Conservation (phyloP, 2,888 invertebrate species). For the Notocelia uddmanniana region DNA sequence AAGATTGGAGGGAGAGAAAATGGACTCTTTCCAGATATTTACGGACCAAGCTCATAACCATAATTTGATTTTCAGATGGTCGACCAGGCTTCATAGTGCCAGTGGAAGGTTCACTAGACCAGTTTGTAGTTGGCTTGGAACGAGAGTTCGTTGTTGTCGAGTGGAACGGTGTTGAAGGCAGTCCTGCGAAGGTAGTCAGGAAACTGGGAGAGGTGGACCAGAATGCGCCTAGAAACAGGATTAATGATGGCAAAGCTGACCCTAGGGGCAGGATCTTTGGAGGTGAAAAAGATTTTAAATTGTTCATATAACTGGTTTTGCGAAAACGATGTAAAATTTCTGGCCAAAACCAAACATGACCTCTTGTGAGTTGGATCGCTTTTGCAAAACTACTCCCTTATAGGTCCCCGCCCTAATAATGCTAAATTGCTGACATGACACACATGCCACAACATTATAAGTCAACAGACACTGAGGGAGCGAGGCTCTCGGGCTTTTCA, state of each 20-base stretch:
- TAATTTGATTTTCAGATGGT: slow-evolving; percentile 60
- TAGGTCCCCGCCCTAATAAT: too few species aligned
- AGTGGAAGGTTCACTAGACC: slow-evolving; percentile 85
- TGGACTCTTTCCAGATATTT: neutral
- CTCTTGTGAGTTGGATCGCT: too few species aligned
- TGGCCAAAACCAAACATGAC: too few species aligned
- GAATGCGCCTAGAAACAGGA: slow-evolving; percentile 85
- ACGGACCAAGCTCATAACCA: neutral
- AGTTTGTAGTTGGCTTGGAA: slow-evolving; percentile 88
- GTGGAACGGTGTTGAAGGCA: slow-evolving; percentile 88
- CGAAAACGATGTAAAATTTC: too few species aligned
- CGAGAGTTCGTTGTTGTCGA: slow-evolving; percentile 86
- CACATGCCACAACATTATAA: too few species aligned
- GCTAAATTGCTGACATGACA: too few species aligned
- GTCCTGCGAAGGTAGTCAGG: slow-evolving; percentile 73
- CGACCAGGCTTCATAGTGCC: slow-evolving; percentile 87
- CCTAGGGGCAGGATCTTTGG: slow-evolving; percentile 90
- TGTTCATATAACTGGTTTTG: too few species aligned
- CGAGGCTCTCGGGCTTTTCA: too few species aligned
- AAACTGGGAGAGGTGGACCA: slow-evolving; percentile 85
- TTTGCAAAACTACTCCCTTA: too few species aligned
- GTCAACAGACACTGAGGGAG: too few species aligned
- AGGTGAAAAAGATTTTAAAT: slow-evolving; percentile 75
- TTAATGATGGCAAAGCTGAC: slow-evolving; percentile 93
- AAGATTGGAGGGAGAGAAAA: too few species aligned